Conservation (phyloP, 2,888 invertebrate genomes). For the Minunthozetes semirufus region DNA sequence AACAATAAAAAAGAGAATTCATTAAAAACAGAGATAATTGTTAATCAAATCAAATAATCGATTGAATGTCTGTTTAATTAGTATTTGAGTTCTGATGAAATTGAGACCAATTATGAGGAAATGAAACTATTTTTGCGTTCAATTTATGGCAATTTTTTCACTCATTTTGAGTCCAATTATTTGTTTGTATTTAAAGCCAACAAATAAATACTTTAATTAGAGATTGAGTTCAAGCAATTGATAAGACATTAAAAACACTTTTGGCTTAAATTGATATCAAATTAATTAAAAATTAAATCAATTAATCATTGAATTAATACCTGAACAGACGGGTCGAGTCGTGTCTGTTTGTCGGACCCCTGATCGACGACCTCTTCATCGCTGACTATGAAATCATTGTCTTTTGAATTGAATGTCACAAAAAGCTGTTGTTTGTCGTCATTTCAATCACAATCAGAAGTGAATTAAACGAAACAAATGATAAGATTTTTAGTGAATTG, state of each 20-base stretch:
- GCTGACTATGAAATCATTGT: neutral
- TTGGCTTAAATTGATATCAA: neutral
- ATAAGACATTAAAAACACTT: neutral
- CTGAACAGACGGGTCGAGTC: neutral
- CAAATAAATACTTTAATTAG: too few species aligned
- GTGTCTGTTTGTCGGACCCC: neutral
- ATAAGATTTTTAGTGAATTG: neutral
- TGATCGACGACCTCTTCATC: slow-evolving; percentile 11
- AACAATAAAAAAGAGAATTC: too few species aligned
- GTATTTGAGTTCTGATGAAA: neutral
- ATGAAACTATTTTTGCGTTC: neutral
- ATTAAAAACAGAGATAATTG: neutral
- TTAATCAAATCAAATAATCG: neutral
- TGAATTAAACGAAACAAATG: neutral
- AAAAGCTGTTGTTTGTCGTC: neutral
- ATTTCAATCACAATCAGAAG: neutral
- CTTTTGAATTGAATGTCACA: neutral
- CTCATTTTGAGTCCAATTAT: neutral
- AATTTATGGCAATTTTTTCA: neutral
- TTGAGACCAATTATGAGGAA: neutral
- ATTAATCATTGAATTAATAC: neutral
- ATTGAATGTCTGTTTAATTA: too few species aligned
- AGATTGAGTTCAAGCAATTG: too few species aligned
- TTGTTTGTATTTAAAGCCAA: too few species aligned
- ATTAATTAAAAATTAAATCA: neutral